These are phyloP conservation scores for Caenorhabditis sp. DNA, from an alignment of 2,888 invertebrate species.

Conservation along the genomic window DNA sequence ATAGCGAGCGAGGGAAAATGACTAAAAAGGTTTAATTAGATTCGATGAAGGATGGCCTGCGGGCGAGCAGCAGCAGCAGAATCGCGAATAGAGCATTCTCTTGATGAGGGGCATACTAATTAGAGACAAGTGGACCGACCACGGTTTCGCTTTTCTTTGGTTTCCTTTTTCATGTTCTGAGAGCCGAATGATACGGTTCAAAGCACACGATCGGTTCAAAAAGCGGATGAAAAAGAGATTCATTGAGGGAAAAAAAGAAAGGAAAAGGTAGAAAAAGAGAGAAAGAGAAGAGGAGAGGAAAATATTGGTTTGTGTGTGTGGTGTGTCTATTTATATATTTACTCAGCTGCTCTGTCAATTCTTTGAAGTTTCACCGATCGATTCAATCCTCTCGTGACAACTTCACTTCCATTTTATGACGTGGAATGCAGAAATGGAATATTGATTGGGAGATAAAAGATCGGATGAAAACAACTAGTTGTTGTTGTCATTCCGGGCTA, in stretches of 20 bases:
- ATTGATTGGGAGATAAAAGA: background rate
- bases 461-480: background rate
- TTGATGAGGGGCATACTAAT: constrained; percentile 4
- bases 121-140: background rate
- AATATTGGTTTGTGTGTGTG: background rate
- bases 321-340: constrained; percentile 22
- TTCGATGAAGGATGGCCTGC: constrained; percentile 11
- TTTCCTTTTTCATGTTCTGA: background rate
- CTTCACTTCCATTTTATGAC: background rate
- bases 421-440: background rate
- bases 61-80: background rate
- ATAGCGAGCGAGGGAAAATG: background rate
- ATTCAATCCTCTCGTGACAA: background rate
- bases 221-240: background rate
- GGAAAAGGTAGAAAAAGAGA: background rate
- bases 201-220: background rate
- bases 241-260: background rate
- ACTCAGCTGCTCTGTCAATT: constrained; percentile 21
- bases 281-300: constrained; percentile 2
- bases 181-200: constrained; percentile 2
- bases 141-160: too few relatives aligned
- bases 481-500: background rate
- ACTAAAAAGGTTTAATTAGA: constrained; percentile 49
- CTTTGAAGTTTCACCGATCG: constrained; percentile 13
- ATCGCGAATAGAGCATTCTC: background rate